A percentile compares a stretch with the other conserved stretches of the same genome.
These are phyloP conservation scores for Gorsachius magnificus DNA, from an alignment of 2,797 vertebrate species.

Conservation along the genomic window DNA sequence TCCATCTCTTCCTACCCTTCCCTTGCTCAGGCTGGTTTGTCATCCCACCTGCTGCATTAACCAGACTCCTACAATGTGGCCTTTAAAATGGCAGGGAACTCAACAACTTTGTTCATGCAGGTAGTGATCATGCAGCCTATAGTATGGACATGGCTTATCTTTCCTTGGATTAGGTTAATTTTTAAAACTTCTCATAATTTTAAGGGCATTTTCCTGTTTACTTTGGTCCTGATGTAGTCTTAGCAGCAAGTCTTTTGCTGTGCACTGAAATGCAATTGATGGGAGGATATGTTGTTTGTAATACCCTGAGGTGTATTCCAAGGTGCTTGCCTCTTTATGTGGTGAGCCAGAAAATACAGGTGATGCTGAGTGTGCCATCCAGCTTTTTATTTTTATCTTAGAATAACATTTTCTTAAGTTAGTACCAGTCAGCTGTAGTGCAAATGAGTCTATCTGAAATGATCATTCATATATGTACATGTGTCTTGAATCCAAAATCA, in stretches of 20 bases:
- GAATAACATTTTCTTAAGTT: slow-evolving; percentile 34
- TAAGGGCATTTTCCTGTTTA: neutral
- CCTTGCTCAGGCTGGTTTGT: neutral
- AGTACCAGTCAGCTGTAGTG: neutral
- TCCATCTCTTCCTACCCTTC: neutral
- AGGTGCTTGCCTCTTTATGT: neutral
- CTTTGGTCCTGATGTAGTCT: neutral
- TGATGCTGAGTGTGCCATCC: slow-evolving; percentile 16
- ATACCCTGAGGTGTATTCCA: neutral
- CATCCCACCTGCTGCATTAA: neutral
- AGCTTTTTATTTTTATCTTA: slow-evolving; percentile 42
- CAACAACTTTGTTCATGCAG: neutral
- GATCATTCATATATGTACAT: neutral
- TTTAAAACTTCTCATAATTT: neutral
- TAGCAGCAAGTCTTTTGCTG: neutral
- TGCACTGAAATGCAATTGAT: neutral
- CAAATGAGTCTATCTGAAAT: neutral
- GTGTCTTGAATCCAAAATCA: neutral
- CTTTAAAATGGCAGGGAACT: neutral
- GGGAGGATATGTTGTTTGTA: neutral
- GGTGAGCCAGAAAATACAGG: neutral
- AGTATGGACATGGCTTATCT: neutral
- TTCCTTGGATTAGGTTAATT: neutral
- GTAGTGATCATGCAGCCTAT: neutral
- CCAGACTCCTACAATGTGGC: neutral